These are phyloP conservation scores for Callocephalon fimbriatum DNA, from an alignment of 2,113 vertebrate genomes.

Conservation along the genomic window DNA sequence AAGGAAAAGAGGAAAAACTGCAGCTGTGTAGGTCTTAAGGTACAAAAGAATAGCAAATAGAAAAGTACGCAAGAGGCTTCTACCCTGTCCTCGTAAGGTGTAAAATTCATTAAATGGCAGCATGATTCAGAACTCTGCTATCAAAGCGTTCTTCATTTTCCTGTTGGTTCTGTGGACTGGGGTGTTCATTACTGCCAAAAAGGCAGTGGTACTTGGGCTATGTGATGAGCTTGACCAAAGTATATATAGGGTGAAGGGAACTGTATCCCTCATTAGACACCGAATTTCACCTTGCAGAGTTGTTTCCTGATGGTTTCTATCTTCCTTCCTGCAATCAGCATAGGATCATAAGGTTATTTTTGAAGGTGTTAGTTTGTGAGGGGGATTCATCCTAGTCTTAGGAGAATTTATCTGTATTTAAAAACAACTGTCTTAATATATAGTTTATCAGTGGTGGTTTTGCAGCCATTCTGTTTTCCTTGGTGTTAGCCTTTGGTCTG, in stretches of 20 bases:
- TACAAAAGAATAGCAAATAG: not conserved
- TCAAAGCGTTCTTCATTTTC: not conserved
- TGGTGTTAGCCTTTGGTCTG: not conserved
- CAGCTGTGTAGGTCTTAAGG: not conserved
- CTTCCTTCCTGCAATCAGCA: not conserved
- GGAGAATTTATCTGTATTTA: not conserved
- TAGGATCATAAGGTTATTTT: not conserved
- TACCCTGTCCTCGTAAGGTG: not conserved
- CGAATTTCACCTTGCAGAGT: not conserved
- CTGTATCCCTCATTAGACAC: not conserved
- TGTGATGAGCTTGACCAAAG: not conserved
- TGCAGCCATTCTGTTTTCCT: not conserved
- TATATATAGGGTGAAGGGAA: not conserved
- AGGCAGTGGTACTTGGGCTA: not conserved
- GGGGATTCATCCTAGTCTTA: not conserved
- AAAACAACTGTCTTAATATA: not conserved
- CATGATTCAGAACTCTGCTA: not conserved
- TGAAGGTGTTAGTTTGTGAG: not conserved
- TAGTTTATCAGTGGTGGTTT: not conserved
- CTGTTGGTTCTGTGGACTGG: not conserved
- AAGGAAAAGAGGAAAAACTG: not conserved
- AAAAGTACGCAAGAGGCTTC: not conserved
- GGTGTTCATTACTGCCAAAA: not conserved
- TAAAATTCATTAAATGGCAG: not conserved
- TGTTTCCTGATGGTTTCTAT: not conserved